Percentiles rank a stretch among this genome's conserved stretches.
phyloP scores from a whole-genome alignment of 2,113 vertebrate genomes.

The Girardinichthys multiradiatus region DNA sequence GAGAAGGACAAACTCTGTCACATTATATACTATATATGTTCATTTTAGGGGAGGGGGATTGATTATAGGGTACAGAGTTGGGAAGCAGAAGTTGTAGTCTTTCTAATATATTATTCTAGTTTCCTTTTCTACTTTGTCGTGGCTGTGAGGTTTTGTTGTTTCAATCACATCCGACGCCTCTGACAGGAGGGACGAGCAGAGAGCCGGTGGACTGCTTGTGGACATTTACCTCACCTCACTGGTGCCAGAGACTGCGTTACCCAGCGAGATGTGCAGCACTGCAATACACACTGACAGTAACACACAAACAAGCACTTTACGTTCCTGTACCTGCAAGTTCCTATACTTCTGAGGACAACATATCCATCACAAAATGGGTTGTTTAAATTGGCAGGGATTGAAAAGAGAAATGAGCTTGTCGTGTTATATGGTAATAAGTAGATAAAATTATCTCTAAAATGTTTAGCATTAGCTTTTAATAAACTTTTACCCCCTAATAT shows the following conservation, averaged over 20 bases:
- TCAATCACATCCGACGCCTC: constrained; percentile 59
- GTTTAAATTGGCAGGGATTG: not conserved
- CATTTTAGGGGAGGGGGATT: constrained; percentile 14
- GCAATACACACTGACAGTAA: constrained; percentile 20
- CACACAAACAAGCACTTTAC: constrained; percentile 15
- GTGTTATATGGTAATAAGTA: too few relatives aligned
- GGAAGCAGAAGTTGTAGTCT: constrained; percentile 62
- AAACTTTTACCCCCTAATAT: too few relatives aligned
- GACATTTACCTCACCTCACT: constrained; percentile 54
- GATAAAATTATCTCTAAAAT: too few relatives aligned
- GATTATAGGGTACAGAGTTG: constrained; percentile 45
- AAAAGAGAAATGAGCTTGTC: not conserved
- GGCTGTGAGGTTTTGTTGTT: constrained; percentile 73
- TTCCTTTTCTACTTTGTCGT: constrained; percentile 75
- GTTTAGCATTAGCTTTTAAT: too few relatives aligned
- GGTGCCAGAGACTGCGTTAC: constrained; percentile 46
- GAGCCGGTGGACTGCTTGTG: constrained; percentile 31
- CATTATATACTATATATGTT: constrained; percentile 65
- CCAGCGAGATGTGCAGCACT: constrained; percentile 42
- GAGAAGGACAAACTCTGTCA: constrained; percentile 70
- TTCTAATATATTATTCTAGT: constrained; percentile 75
- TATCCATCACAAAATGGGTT: not conserved
- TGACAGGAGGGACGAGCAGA: constrained; percentile 31
- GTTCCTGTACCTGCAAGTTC: constrained; percentile 7
- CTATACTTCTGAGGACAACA: constrained; percentile 55